phyloP scores from a whole-genome alignment of 1,140 invertebrate species.

The Drosophila cardini region DNA sequence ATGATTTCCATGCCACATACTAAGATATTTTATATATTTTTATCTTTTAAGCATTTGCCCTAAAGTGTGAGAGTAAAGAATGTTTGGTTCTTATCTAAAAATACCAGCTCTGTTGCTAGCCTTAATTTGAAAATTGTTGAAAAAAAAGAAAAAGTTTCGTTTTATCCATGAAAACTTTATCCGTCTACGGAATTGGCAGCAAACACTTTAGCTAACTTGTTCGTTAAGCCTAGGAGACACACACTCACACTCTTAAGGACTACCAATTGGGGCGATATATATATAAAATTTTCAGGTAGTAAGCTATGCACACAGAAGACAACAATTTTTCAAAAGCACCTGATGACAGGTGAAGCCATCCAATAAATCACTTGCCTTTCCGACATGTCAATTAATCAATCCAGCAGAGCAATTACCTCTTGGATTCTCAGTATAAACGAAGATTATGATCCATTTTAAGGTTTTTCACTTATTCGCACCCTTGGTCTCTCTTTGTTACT shows the following conservation, averaged over 20 bases:
- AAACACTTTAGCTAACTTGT: constrained; percentile 38
- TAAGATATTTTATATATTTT: constrained; percentile 19
- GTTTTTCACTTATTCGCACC: not conserved
- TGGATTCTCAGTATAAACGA: not conserved
- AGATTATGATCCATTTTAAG: not conserved
- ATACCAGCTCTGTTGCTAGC: constrained; percentile 57
- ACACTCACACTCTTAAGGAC: constrained; percentile 30
- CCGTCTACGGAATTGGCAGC: constrained; percentile 59
- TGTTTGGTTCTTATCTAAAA: constrained; percentile 64
- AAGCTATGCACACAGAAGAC: not conserved
- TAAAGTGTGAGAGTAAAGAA: constrained; percentile 22
- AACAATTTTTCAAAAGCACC: constrained; percentile 24
- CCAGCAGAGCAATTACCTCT: constrained; percentile 13
- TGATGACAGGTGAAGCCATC: constrained; percentile 45
- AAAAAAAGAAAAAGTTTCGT: constrained; percentile 54
- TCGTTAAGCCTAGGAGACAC: constrained; percentile 38
- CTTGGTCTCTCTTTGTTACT: not conserved
- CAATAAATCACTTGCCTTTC: constrained; percentile 65
- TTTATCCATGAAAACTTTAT: constrained; percentile 53
- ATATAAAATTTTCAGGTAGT: constrained; percentile 18
- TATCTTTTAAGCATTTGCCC: constrained; percentile 23
- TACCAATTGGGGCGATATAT: constrained; percentile 55
- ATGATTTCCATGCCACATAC: constrained; percentile 18
- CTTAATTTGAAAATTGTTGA: constrained; percentile 62
- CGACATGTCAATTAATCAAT: constrained; percentile 64